Base-by-base conservation (phyloP, 2,113 vertebrate genomes). In the Microcebus jonahi region DNA sequence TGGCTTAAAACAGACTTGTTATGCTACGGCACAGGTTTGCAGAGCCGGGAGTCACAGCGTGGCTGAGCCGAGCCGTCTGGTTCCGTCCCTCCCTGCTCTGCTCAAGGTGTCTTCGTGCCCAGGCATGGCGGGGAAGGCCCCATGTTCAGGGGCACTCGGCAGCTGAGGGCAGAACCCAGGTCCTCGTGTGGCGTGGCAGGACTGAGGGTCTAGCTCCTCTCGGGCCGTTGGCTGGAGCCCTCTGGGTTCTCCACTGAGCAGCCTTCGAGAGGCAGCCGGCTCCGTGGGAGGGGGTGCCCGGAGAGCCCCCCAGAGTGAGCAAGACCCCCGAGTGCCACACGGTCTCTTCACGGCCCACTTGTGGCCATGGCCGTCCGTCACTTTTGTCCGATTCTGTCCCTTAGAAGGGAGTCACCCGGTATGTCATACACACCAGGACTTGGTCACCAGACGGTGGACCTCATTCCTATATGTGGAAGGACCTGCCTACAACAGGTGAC, bases 21-120 rank as follows among this genome's bases (percentile, higher is more conserved):
- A 1, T 20, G 25, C 6, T 3, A 1, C 11, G 10, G 61, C 42
- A 0, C 1, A 34, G 11, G 13, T 27, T 17, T 17, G 23, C 2
- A 1, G 8, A n/a, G 45, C 53, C 45, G 18, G 63, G 45, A 65
- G 27, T 7, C 23, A 0, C 27, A 36, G 14, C 3, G 7, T 8
- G 36, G 31, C 17, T 36, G 11, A 57, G 63, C n/a, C 2, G 45
- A 68, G 5, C 0, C 9, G 3, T 45, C 50, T 0, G 14, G 29
- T 4, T 45, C 14, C 5, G 11, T 25, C 70, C 31, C 29, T 36
- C 34, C 36, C 36, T 0, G 48, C 3, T 27, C 8, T 36, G 3
- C 8, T 23, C 8, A 8, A 31, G 11, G 29, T 23, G 42, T 53
- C 10, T 8, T 23, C 2, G 57, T 21, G 57, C 13, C 23, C 8